A percentile compares a stretch with the other conserved stretches of the same genome.
phyloP scores from a whole-genome alignment of 1,140 invertebrate species.

The Drosophila arawakana region DNA sequence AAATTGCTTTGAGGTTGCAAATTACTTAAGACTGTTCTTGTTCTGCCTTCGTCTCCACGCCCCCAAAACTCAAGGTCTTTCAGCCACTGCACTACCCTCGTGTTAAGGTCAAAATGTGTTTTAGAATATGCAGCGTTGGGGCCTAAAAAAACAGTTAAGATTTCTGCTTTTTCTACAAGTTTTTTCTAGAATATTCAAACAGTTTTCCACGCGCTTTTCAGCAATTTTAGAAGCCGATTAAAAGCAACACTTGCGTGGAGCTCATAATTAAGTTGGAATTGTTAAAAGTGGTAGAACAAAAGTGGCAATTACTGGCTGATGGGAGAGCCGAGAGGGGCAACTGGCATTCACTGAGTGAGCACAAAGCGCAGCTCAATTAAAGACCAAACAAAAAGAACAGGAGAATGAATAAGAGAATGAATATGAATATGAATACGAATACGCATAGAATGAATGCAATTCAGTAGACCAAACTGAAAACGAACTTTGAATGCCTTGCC shows the following conservation, averaged over 20 bases:
- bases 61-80: no score
- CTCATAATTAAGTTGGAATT: constrained; percentile 8
- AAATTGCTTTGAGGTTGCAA: constrained; percentile 19
- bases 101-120: no score
- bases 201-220: neutral
- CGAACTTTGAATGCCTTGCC: neutral
- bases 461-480: neutral
- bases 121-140: no score
- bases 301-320: constrained; percentile 1
- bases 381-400: constrained; percentile 49
- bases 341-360: constrained; percentile 24
- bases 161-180: no score
- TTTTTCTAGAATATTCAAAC: no score
- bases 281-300: constrained; percentile 8
- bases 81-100: no score
- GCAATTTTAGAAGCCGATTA: constrained; percentile 11
- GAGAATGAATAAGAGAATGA: constrained; percentile 7
- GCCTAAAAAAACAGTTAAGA: no score
- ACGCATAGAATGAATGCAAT: neutral
- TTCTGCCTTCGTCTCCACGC: no score
- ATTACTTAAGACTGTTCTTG: constrained; percentile 14
- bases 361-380: constrained; percentile 62
- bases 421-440: constrained; percentile 1
- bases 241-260: neutral
- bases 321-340: neutral